These are phyloP conservation scores for Threskiornis aethiopicus DNA, from an alignment of 2,797 vertebrate genomes.

Conservation along the genomic window DNA sequence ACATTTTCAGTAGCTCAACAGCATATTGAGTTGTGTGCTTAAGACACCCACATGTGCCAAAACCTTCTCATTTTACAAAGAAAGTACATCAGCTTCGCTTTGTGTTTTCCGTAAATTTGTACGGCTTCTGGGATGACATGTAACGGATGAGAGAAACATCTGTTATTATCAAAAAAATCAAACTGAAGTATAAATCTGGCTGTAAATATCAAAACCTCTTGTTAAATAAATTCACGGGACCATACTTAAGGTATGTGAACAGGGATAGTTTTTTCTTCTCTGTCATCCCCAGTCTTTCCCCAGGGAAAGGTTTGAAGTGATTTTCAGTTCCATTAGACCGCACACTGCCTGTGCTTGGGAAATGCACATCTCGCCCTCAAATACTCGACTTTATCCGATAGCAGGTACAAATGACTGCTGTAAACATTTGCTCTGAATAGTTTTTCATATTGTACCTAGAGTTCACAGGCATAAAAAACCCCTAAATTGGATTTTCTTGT, in stretches of 20 bases:
- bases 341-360: not conserved
- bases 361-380: not conserved
- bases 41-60: not conserved
- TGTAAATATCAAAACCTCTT: not conserved
- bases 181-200: not conserved
- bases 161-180: not conserved
- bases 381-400: accelerated
- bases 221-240: not conserved
- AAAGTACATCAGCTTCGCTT: not conserved
- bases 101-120: not conserved
- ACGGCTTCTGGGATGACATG: not conserved
- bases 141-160: not conserved
- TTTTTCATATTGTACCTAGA: not conserved
- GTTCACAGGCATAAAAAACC: not conserved
- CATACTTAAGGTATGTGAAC: not conserved
- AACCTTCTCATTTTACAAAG: not conserved
- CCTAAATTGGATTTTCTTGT: not conserved
- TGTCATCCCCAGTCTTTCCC: not conserved
- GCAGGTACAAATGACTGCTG: accelerated
- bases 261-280: not conserved
- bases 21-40: not conserved
- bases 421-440: not conserved
- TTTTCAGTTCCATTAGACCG: not conserved
- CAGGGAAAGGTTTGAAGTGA: not conserved
- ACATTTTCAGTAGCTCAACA: not conserved